Percentiles rank a stretch among this genome's conserved stretches.
Evolutionary conservation across 2,113 vertebrate genomes (phyloP).

Genomic region (Panthera tigris): DNA sequence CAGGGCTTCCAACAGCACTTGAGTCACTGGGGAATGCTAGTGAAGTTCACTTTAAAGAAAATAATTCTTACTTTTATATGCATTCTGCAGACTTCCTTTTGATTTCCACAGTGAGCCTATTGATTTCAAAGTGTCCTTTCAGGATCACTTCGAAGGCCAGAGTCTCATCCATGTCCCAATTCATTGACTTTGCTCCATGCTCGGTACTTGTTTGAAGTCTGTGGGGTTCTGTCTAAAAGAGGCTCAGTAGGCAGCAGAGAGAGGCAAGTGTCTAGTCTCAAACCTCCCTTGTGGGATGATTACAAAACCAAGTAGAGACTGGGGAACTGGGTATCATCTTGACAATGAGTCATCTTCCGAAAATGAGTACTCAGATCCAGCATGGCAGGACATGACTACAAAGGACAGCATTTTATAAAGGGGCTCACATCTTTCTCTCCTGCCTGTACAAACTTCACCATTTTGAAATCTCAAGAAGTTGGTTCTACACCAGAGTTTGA

Average conservation of each 20-base stretch:
- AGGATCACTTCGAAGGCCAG: constrained; percentile 20
- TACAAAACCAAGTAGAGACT: neutral
- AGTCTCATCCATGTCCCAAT: neutral
- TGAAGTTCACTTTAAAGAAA: constrained; percentile 52
- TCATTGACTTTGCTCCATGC: constrained; percentile 34
- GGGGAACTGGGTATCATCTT: neutral
- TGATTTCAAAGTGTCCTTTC: constrained; percentile 64
- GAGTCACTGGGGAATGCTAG: neutral
- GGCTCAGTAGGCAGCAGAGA: neutral
- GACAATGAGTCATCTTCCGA: constrained; percentile 3
- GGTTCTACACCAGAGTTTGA: neutral
- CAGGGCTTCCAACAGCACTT: neutral
- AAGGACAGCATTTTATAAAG: neutral
- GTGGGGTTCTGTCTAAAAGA: constrained; percentile 15
- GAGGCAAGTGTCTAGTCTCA: neutral
- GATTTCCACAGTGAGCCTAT: neutral
- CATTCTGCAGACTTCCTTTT: constrained; percentile 16
- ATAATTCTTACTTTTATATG: neutral
- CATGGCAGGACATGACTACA: neutral
- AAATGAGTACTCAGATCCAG: neutral
- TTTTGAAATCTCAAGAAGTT: constrained; percentile 43
- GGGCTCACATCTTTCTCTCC: neutral
- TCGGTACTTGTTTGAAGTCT: constrained; percentile 36
- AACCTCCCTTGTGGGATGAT: constrained; percentile 13
- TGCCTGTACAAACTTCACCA: neutral